A percentile compares a stretch with the other conserved stretches of the same genome.
Evolutionary conservation across 2,797 vertebrate species (phyloP).

Genomic region (Macropodus opercularis): DNA sequence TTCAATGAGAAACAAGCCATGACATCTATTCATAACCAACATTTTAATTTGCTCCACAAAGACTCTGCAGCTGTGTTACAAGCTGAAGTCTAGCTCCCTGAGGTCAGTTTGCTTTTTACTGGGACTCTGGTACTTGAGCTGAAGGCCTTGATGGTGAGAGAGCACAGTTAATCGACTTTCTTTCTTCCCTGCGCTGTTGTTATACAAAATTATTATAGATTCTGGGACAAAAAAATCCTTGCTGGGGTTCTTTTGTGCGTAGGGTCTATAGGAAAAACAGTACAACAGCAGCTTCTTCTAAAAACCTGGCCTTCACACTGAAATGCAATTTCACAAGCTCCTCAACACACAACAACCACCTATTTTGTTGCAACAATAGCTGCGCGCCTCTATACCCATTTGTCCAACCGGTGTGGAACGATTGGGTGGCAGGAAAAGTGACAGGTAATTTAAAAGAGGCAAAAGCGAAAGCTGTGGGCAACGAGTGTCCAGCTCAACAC

Average conservation of each 20-base stretch:
- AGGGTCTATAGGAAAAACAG: slow-evolving; percentile 69
- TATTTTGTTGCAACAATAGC: slow-evolving; percentile 76
- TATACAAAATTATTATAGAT: slow-evolving; percentile 83
- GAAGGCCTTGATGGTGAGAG: slow-evolving; percentile 90
- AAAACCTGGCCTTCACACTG: slow-evolving; percentile 79
- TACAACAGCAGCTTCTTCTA: slow-evolving; percentile 73
- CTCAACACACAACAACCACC: slow-evolving; percentile 64
- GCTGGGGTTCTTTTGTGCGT: slow-evolving; percentile 77
- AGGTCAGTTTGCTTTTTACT: slow-evolving; percentile 86
- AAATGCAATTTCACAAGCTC: slow-evolving; percentile 86
- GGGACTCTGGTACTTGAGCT: slow-evolving; percentile 85
- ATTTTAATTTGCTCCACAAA: slow-evolving; percentile 85
- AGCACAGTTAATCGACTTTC: slow-evolving; percentile 88
- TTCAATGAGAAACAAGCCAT: slow-evolving; percentile 54
- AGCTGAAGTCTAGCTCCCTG: slow-evolving; percentile 76
- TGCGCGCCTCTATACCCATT: slow-evolving; percentile 56
- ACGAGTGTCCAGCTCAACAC: slow-evolving; percentile 28
- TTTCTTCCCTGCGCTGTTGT: slow-evolving; percentile 85
- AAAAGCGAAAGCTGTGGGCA: slow-evolving; percentile 50
- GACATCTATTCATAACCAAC: slow-evolving; percentile 72
- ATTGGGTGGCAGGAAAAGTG: slow-evolving; percentile 68
- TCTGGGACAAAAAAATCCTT: slow-evolving; percentile 80
- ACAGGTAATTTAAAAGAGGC: slow-evolving; percentile 76
- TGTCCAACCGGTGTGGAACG: slow-evolving; percentile 71
- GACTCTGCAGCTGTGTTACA: slow-evolving; percentile 83